Percentiles rank a stretch among this genome's conserved stretches.
phyloP scores from a whole-genome alignment of 2,797 vertebrate genomes.

The Chiroxiphia lanceolata region DNA sequence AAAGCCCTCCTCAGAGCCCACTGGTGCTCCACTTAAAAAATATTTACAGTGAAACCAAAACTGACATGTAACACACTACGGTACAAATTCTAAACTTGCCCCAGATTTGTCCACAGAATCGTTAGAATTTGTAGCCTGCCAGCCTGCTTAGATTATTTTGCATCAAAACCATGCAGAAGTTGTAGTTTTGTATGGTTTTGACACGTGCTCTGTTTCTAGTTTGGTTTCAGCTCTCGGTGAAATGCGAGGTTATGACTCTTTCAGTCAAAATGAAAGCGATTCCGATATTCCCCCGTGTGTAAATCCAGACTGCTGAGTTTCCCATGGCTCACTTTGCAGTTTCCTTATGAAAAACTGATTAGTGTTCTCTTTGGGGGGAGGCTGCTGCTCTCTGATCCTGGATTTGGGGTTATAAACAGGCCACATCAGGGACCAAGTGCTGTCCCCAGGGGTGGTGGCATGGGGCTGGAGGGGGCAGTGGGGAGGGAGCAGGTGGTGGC shows the following conservation, averaged over 20 bases:
- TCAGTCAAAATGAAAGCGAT: slow-evolving; percentile 54
- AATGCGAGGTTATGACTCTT: slow-evolving; percentile 59
- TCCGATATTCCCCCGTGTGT: slow-evolving; percentile 39
- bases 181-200: slow-evolving; percentile 35
- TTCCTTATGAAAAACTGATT: slow-evolving; percentile 36
- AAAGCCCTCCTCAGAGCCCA: not conserved
- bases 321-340: not conserved
- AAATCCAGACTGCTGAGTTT: slow-evolving; percentile 65
- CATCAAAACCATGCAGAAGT: slow-evolving; percentile 57
- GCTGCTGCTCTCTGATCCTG: rapidly evolving
- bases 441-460: not conserved
- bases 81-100: slow-evolving; percentile 64
- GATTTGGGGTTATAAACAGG: not conserved
- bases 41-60: slow-evolving; percentile 38
- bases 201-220: slow-evolving; percentile 64
- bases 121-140: slow-evolving; percentile 65
- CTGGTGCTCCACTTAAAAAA: not conserved
- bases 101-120: slow-evolving; percentile 59
- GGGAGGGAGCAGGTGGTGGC: not conserved
- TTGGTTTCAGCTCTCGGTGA: slow-evolving; percentile 36
- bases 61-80: slow-evolving; percentile 42
- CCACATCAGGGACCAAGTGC: not conserved
- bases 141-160: slow-evolving; percentile 61
- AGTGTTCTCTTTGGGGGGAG: not conserved
- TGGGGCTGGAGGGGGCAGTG: not conserved